Conservation (phyloP, 2,113 vertebrate species). For the Suricata suricatta region DNA sequence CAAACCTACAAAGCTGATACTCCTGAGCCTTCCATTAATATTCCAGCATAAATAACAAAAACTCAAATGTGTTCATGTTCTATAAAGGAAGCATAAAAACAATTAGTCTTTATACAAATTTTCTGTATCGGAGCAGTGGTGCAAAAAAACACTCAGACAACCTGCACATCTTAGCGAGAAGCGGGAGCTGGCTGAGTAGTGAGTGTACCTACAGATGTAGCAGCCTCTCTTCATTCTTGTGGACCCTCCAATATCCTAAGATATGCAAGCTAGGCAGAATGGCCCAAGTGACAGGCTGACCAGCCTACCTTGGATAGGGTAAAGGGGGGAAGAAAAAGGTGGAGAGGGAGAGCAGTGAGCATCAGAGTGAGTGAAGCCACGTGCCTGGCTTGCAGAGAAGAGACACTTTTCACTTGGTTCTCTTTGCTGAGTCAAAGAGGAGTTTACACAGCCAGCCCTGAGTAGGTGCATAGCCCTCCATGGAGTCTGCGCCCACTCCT, state of each 20-base stretch:
- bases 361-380: background rate
- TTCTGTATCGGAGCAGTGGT: background rate
- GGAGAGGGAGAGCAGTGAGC: background rate
- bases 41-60: slow-evolving; percentile 25
- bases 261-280: background rate
- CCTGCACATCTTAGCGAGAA: background rate
- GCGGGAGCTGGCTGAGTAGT: no score
- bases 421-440: background rate
- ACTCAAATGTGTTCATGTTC: slow-evolving; percentile 13
- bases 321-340: background rate
- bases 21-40: background rate
- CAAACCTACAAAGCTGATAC: background rate
- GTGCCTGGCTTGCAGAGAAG: background rate
- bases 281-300: background rate
- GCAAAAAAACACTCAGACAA: background rate
- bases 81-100: slow-evolving; percentile 45
- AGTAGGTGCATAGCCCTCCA: fast-evolving
- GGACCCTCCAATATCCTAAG: background rate
- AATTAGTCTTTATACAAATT: slow-evolving; percentile 36
- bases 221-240: background rate
- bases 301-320: background rate
- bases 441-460: background rate
- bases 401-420: background rate
- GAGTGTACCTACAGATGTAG: background rate
- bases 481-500: background rate